Conservation (phyloP, 2,113 vertebrate genomes). For the Pachyramphus minor region DNA sequence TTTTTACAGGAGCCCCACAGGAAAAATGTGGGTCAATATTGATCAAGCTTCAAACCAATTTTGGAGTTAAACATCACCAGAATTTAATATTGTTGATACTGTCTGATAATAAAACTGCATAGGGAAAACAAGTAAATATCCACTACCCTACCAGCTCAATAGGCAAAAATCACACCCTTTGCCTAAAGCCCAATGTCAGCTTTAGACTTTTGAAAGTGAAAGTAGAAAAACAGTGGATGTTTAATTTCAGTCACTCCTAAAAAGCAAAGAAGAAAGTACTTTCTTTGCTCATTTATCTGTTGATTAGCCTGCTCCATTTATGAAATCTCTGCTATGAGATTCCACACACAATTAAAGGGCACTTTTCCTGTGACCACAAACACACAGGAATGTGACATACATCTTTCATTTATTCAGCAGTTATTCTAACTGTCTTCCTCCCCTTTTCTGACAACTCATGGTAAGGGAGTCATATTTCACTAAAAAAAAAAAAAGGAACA, state of each 20-base stretch:
- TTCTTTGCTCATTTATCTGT: not conserved
- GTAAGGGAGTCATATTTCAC: not conserved
- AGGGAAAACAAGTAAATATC: not conserved
- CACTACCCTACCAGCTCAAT: not conserved
- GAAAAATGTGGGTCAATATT: not conserved
- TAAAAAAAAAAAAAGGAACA: not conserved
- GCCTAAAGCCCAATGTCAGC: not conserved
- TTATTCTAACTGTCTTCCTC: not conserved
- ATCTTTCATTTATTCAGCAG: conserved; percentile 1
- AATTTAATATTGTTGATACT: not conserved
- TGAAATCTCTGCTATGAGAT: not conserved
- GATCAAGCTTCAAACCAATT: not conserved
- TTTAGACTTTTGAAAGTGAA: not conserved
- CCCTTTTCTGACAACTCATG: not conserved
- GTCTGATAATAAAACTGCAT: not conserved
- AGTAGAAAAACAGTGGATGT: not conserved
- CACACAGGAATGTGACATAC: not conserved
- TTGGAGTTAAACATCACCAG: not conserved
- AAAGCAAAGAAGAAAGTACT: not conserved
- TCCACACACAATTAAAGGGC: conserved; percentile 1
- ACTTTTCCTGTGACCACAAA: not conserved
- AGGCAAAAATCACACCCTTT: not conserved
- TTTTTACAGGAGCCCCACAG: not conserved
- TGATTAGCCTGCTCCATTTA: not conserved
- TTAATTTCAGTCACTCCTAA: not conserved